Evolutionary conservation across 1,140 invertebrate genomes (phyloP).

Genomic region (Leptinotarsa lineolata): DNA sequence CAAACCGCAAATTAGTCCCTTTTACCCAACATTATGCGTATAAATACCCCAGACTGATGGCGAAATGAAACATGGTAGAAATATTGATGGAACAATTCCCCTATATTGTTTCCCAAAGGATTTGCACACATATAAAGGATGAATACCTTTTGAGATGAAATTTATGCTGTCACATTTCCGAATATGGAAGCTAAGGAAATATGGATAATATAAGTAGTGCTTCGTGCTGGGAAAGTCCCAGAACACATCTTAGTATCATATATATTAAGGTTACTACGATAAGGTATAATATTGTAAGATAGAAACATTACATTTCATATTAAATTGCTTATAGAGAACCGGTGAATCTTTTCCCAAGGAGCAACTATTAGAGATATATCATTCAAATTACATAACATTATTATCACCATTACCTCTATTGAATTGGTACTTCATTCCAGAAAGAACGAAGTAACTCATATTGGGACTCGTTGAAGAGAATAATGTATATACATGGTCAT

Average conservation of each 20-base stretch:
- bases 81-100: neutral
- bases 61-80: neutral
- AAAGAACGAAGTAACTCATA: too few relatives aligned
- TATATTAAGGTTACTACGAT: neutral
- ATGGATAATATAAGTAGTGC: conserved; percentile 8
- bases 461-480: too few relatives aligned
- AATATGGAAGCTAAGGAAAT: conserved; percentile 1
- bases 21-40: neutral
- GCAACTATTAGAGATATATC: too few relatives aligned
- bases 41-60: neutral
- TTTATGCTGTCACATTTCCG: neutral
- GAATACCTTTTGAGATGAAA: conserved; percentile 4
- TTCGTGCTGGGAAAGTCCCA: conserved; percentile 1
- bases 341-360: neutral
- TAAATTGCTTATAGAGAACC: neutral
- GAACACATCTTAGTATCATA: conserved; percentile 1
- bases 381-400: too few relatives aligned
- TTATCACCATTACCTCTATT: too few relatives aligned
- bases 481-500: too few relatives aligned
- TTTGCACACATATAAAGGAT: neutral
- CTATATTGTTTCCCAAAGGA: neutral
- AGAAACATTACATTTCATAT: neutral
- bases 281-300: neutral
- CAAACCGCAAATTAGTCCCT: neutral
- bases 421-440: too few relatives aligned